Conservation (phyloP, 2,113 vertebrate species). For the Daphoenositta chrysoptera region DNA sequence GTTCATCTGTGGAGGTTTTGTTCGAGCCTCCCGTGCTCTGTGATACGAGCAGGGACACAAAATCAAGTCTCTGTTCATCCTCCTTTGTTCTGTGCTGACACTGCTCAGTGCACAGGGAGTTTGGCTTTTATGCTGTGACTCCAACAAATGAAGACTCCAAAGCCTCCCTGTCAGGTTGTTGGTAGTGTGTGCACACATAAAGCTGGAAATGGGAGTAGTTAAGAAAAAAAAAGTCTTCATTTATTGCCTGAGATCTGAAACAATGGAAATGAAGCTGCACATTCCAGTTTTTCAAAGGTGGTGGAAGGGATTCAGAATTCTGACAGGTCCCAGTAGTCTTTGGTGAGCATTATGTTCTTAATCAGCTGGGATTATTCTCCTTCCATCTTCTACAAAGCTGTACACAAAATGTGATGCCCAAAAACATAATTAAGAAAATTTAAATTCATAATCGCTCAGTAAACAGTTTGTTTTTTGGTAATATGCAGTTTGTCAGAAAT, state of each 20-base stretch:
- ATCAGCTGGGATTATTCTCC: background rate
- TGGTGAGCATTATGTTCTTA: background rate
- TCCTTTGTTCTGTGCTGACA: background rate
- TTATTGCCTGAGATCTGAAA: background rate
- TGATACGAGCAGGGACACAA: background rate
- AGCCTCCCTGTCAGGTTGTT: background rate
- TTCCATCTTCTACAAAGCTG: background rate
- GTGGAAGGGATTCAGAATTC: background rate
- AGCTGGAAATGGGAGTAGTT: background rate
- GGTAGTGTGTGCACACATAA: background rate
- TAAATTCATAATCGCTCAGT: background rate
- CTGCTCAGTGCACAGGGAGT: background rate
- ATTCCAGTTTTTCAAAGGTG: background rate
- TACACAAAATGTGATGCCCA: background rate
- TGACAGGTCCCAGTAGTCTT: background rate
- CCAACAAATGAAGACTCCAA: background rate
- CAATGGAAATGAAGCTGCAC: background rate
- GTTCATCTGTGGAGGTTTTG: background rate
- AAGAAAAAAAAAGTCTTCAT: background rate
- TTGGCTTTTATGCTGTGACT: background rate
- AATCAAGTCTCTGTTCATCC: background rate
- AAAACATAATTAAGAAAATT: background rate
- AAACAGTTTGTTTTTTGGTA: background rate
- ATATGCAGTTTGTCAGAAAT: background rate
- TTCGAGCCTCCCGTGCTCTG: background rate